Percentiles rank a stretch among this genome's conserved stretches.
Evolutionary conservation across 2,797 vertebrate genomes (phyloP).

Genomic region (Carduelis carduelis): DNA sequence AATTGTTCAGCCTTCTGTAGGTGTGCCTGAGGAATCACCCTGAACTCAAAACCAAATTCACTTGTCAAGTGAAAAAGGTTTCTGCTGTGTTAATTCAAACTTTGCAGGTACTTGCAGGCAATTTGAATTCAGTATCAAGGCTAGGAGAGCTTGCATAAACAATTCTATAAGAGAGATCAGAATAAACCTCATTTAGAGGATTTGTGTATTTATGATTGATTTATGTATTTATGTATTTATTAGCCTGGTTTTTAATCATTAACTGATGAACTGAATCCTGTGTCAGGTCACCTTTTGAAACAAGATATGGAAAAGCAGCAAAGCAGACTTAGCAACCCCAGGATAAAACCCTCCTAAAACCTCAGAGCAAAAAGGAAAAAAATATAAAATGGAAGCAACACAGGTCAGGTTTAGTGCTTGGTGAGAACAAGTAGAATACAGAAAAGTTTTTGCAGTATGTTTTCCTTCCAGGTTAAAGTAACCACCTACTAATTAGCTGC

Average conservation of each 20-base stretch:
- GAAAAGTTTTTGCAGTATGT: background rate
- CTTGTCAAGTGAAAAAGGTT: background rate
- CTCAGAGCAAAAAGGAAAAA: background rate
- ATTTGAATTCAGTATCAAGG: background rate
- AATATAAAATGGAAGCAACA: background rate
- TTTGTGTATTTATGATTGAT: background rate
- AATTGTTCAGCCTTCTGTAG: background rate
- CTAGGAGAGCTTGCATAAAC: background rate
- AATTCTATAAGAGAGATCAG: background rate
- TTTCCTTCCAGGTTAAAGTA: background rate
- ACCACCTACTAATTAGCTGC: background rate
- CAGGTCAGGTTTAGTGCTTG: background rate
- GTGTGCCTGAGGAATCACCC: background rate
- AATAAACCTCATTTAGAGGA: constrained; percentile 10
- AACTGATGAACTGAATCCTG: background rate
- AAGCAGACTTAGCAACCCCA: background rate
- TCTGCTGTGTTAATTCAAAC: background rate
- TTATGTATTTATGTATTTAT: background rate
- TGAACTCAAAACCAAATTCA: background rate
- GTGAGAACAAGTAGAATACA: background rate
- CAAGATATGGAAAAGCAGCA: background rate
- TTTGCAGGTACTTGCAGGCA: background rate
- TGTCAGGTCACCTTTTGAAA: background rate
- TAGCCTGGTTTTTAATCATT: background rate
- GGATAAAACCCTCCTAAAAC: background rate